Conservation (phyloP, 1,140 invertebrate species). For the Drosophila tristis region DNA sequence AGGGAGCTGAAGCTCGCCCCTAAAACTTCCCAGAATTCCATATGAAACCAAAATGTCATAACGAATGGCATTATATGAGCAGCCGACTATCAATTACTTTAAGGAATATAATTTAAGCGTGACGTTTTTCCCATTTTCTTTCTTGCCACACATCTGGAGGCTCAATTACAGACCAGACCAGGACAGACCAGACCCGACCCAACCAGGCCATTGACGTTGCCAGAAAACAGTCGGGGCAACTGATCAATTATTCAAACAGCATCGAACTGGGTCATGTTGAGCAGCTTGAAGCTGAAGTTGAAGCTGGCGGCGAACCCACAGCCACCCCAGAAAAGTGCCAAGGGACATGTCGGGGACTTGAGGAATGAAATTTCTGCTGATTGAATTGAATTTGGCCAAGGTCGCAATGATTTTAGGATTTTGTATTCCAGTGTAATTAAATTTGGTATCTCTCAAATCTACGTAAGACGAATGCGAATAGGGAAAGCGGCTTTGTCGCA, state of each 20-base stretch:
- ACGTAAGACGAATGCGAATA: conserved; percentile 40
- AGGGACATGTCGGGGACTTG: conserved; percentile 29
- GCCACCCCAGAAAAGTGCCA: conserved; percentile 31
- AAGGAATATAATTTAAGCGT: conserved; percentile 51
- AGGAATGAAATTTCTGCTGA: conserved; percentile 56
- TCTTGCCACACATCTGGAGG: conserved; percentile 40
- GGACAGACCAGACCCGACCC: conserved; percentile 16
- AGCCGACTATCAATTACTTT: conserved; percentile 41
- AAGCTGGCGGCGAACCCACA: conserved; percentile 19
- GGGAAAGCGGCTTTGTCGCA: conserved; percentile 10
- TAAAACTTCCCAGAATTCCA: not conserved
- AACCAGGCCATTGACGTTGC: conserved; percentile 38
- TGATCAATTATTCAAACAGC: conserved; percentile 78
- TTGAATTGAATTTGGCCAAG: conserved; percentile 73
- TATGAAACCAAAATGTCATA: not conserved
- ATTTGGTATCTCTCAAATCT: conserved; percentile 53
- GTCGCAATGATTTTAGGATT: conserved; percentile 67
- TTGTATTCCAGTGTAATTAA: conserved; percentile 54
- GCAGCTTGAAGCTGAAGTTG: conserved; percentile 31
- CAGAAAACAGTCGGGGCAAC: conserved; percentile 45
- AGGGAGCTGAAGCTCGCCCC: too few relatives aligned
- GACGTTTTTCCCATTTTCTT: conserved; percentile 38
- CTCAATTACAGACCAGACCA: conserved; percentile 43
- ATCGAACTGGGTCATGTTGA: conserved; percentile 79
- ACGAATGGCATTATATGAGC: conserved; percentile 6